Evolutionary conservation across 2,888 invertebrate species (phyloP).

Genomic region (Drosophila emarginata): DNA sequence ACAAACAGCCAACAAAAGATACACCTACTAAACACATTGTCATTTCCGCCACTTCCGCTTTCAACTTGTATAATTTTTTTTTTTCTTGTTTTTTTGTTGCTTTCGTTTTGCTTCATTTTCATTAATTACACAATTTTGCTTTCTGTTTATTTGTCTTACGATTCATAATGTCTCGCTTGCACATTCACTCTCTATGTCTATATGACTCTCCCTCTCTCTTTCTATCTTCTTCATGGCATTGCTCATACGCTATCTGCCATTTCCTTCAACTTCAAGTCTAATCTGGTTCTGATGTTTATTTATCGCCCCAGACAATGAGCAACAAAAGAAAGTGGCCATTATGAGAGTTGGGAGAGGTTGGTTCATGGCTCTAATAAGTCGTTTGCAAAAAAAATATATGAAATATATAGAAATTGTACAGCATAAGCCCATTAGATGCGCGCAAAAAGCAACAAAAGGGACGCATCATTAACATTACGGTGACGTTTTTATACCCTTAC

Average conservation of each 20-base stretch:
- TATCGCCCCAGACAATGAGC: slow-evolving; percentile 61
- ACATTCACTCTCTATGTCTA: neutral
- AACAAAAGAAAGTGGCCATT: slow-evolving; percentile 65
- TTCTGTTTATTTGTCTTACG: slow-evolving; percentile 57
- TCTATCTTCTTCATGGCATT: slow-evolving; percentile 33
- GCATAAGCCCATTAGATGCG: slow-evolving; percentile 72
- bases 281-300: slow-evolving; percentile 38
- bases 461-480: neutral
- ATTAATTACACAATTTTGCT: slow-evolving; percentile 54
- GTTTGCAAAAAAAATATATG: slow-evolving; percentile 40
- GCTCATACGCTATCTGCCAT: slow-evolving; percentile 8
- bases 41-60: slow-evolving; percentile 73
- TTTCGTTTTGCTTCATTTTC: slow-evolving; percentile 47
- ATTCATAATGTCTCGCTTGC: slow-evolving; percentile 31
- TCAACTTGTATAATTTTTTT: slow-evolving; percentile 63
- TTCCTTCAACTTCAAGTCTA: slow-evolving; percentile 1
- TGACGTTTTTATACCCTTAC: neutral
- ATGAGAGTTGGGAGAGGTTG: slow-evolving; percentile 26
- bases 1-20: slow-evolving; percentile 9
- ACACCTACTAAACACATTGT: slow-evolving; percentile 44
- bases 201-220: neutral
- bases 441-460: slow-evolving; percentile 45
- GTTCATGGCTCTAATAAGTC: slow-evolving; percentile 49
- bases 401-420: slow-evolving; percentile 49
- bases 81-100: slow-evolving; percentile 46